Conservation (phyloP, 2,113 vertebrate species). For the Paralichthys olivaceus region DNA sequence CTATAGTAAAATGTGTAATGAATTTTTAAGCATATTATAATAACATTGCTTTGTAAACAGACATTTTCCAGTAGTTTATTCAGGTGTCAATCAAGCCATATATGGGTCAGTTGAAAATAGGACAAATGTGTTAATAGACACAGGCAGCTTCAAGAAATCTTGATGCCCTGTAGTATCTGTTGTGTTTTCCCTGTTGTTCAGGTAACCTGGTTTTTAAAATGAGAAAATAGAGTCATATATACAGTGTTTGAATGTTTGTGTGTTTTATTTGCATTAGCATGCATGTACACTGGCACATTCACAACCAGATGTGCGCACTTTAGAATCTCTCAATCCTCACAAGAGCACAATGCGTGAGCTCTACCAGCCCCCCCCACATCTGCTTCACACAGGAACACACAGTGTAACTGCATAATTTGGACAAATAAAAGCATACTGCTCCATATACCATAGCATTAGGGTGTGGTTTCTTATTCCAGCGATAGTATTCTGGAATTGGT, state of each 20-base stretch:
- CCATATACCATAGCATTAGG: background rate
- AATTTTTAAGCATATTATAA: background rate
- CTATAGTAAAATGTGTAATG: background rate
- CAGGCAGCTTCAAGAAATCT: slow-evolving; percentile 3
- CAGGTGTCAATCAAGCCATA: slow-evolving; percentile 30
- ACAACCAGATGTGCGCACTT: background rate
- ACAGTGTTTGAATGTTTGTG: slow-evolving; percentile 6
- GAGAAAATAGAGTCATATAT: slow-evolving; percentile 2
- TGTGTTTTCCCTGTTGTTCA: slow-evolving; percentile 28
- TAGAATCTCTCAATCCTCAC: background rate
- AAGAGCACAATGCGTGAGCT: slow-evolving; percentile 11
- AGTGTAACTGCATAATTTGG: slow-evolving; percentile 13
- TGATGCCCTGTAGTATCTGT: slow-evolving; percentile 10
- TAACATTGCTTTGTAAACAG: background rate
- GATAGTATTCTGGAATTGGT: background rate
- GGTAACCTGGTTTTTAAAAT: slow-evolving; percentile 56
- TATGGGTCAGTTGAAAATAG: slow-evolving; percentile 11
- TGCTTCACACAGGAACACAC: slow-evolving; percentile 15
- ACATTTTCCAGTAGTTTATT: background rate
- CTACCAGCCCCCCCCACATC: background rate
- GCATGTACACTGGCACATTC: background rate
- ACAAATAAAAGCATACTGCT: background rate
- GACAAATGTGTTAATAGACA: slow-evolving; percentile 12
- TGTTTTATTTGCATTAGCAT: slow-evolving; percentile 21
- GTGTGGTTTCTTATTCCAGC: slow-evolving; percentile 1